Conservation (phyloP, 2,113 vertebrate species). For the Gymnorhina tibicen region DNA sequence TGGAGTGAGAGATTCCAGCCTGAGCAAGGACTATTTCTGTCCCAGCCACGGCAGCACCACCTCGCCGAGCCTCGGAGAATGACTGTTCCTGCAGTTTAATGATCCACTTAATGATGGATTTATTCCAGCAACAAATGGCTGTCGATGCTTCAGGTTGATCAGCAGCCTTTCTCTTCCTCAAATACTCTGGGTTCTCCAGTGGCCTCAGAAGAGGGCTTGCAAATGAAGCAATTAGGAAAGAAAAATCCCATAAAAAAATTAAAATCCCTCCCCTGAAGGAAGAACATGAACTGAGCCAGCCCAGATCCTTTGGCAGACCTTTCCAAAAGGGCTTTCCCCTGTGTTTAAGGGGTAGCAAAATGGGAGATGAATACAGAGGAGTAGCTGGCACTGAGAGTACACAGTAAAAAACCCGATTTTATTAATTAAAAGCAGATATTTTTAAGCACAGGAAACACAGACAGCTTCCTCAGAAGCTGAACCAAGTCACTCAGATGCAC, state of each 20-base stretch:
- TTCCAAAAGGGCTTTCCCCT: neutral
- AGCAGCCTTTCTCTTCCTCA: neutral
- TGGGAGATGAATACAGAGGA: neutral
- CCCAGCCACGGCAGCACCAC: neutral
- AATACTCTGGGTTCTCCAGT: neutral
- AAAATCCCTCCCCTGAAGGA: neutral
- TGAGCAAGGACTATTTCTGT: neutral
- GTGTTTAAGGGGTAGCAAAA: neutral
- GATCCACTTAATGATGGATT: accelerated
- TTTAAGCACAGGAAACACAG: neutral
- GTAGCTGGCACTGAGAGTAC: neutral
- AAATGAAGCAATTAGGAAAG: neutral
- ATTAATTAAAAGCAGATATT: neutral
- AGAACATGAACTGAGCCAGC: neutral
- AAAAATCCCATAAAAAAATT: neutral
- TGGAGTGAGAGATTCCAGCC: conserved; percentile 2
- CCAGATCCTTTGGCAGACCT: neutral
- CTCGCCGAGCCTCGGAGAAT: neutral
- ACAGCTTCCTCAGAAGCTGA: neutral
- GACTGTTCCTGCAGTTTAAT: neutral
- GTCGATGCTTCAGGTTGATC: neutral
- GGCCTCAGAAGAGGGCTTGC: neutral
- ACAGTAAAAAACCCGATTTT: accelerated
- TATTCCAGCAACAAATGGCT: neutral
- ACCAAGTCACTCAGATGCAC: neutral